Evolutionary conservation across 2,888 invertebrate genomes (phyloP), one percentile per base, ranked within the genome.

Genomic region (Laothoe populi): DNA sequence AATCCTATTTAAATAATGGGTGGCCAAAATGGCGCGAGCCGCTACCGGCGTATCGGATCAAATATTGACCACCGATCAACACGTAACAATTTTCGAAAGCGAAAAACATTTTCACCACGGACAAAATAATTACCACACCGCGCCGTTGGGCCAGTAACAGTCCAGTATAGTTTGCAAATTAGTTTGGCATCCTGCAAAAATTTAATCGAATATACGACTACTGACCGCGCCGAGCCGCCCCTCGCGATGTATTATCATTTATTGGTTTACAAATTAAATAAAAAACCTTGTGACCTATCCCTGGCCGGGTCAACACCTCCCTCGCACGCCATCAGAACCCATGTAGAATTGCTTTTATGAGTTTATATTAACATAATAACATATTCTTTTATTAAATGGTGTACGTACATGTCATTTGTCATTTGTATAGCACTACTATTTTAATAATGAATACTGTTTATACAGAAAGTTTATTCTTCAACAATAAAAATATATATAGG

Each of bases 221-320:
- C 13, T 8, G 53, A 40, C 48, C 38, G 26, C 40, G 45, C 2
- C 75, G 72, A 73, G 75, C 72, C 76, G 68, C 72, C 74, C 83
- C 79, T 68, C 79, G 8, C 19, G 91, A 91, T 87, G 87, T 89
- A 90, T 91, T 89, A 88, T 90, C 88, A 90, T 90, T 91, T 90
- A 91, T 92, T 91, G 90, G 86, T 88, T 90, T 84, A 87, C 90
- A 88, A 88, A 90, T 90, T 91, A 88, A 91, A 93, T 87, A 87
- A 88, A 84, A 83, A 84, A 74, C 79, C 75, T 78, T 40, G 40
- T 57, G n/a, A 16, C 40, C 46, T 19, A 19, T 35, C 38, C n/a
- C 23, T 26, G 40, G 16, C 10, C 16, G 40, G 35, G 53, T 53
- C 53, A 21, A 26, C 31, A 49, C 16, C 31, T 42, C n/a, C 49